Percentiles rank a stretch among this genome's conserved stretches.
Conservation (phyloP, 2,113 vertebrate species). For the Dipodomys stephensi region DNA sequence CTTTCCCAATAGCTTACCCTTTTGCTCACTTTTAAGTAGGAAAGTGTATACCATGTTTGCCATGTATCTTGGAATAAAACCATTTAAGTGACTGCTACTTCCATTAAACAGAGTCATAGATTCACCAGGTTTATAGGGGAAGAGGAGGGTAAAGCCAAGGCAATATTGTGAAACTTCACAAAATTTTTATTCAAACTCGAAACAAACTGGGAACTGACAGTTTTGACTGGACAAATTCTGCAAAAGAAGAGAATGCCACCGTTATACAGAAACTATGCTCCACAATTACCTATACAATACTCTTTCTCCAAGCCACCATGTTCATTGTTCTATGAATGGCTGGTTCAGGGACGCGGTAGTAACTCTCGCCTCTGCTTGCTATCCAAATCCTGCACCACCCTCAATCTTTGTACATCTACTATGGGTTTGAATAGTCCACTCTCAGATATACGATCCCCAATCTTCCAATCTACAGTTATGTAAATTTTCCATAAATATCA, state of each 20-base stretch:
- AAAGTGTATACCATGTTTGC: not conserved
- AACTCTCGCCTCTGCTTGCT: not conserved
- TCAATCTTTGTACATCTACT: not conserved
- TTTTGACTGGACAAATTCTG: not conserved
- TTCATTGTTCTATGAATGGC: not conserved
- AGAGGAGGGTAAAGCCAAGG: rapidly evolving
- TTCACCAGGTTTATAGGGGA: not conserved
- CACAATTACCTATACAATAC: not conserved
- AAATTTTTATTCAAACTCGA: not conserved
- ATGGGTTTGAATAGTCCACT: not conserved
- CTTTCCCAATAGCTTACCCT: not conserved
- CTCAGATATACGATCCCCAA: not conserved
- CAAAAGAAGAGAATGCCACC: not conserved
- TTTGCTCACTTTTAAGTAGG: constrained; percentile 17
- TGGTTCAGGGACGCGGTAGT: not conserved
- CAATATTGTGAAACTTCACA: not conserved
- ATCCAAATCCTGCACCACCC: rapidly evolving
- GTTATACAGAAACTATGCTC: not conserved
- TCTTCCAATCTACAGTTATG: not conserved
- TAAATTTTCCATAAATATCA: not conserved
- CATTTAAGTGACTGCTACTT: not conserved
- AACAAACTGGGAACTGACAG: not conserved
- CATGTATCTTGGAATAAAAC: not conserved
- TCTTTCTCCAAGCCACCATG: too few relatives aligned
- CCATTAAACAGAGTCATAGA: not conserved